Base-by-base conservation (phyloP, 2,113 vertebrate species). In the Martes martes region DNA sequence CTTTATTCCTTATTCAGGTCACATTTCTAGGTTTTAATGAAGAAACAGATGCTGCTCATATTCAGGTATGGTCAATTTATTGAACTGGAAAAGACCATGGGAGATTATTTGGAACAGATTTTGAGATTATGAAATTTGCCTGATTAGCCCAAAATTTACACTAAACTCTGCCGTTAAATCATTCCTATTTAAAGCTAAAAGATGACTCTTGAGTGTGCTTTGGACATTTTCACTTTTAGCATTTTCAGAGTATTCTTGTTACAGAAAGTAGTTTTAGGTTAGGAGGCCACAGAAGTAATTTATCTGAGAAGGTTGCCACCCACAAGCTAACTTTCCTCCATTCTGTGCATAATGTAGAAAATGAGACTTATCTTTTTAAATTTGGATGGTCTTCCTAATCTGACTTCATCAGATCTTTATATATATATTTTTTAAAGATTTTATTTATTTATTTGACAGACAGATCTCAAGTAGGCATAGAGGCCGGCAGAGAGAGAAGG, bases 21-120 rank as follows among this genome's bases (percentile, higher is more conserved):
- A 99, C 99, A 81, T 99, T 99, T 98, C 98, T 99, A 97, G 99
- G 98, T 96, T 99, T 99, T 98, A 98, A 98, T 94, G 99, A 99
- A 97, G 99, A 99, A 89, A 99, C 99, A 42, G 98, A 99, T 94
- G 89, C 97, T 93, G 95, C 98, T 97, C 98, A 94, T 96, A 98
- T 99, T 95, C 99, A 99, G 99, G 99, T 99, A 98, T 42, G 95
- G n/a, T 90, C 10, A 2, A 28, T 91, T 61, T 81, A n/a, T 50
- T 83, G 59, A 95, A 55, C 65, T 90, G 28, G 36, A 87, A 96
- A 87, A 52, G 42, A 71, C 6, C 11, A 0, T 33, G 18, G 91
- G 74, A 83, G 45, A 78, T 80, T 80, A 80, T 85, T 74, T 96
- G 50, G 26, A 96, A 50, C 13, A 92, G 0, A 69, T 93, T 83